phyloP scores from a whole-genome alignment of 2,888 invertebrate species.

The Tachystola acroxantha region DNA sequence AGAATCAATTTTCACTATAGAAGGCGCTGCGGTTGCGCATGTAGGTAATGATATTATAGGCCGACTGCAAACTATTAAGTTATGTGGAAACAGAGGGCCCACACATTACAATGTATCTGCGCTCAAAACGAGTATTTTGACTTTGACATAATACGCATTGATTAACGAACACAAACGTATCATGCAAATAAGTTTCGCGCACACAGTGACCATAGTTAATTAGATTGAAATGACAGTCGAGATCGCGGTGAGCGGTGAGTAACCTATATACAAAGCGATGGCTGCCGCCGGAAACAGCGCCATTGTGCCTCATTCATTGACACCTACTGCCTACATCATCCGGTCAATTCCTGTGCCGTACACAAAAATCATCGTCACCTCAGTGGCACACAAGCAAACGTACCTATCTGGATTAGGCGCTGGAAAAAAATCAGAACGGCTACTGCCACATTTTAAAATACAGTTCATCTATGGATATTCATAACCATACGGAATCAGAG shows the following conservation, averaged over 20 bases:
- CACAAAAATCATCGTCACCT: constrained; percentile 11
- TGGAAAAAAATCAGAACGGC: no score
- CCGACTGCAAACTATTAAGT: no score
- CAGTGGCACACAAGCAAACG: constrained; percentile 3
- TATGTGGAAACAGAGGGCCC: no score
- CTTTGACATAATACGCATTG: constrained; percentile 13
- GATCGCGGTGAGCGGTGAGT: constrained; percentile 75
- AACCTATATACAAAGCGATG: constrained; percentile 75
- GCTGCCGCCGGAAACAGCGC: constrained; percentile 62
- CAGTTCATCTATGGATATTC: no score
- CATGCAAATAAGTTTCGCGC: constrained; percentile 39
- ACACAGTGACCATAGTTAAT: constrained; percentile 58
- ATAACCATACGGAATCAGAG: no score
- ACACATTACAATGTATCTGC: no score
- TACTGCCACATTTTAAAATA: no score
- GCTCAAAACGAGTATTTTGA: background rate
- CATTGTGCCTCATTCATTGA: constrained; percentile 75
- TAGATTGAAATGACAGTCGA: constrained; percentile 66
- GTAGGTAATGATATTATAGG: no score
- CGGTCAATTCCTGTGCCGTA: constrained; percentile 62
- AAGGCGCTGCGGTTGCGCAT: no score
- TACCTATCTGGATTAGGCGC: background rate
- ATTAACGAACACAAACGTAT: constrained; percentile 21
- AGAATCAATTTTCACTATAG: no score
- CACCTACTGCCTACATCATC: constrained; percentile 68